phyloP scores from a whole-genome alignment of 2,113 vertebrate species.

The Blennius ocellaris region DNA sequence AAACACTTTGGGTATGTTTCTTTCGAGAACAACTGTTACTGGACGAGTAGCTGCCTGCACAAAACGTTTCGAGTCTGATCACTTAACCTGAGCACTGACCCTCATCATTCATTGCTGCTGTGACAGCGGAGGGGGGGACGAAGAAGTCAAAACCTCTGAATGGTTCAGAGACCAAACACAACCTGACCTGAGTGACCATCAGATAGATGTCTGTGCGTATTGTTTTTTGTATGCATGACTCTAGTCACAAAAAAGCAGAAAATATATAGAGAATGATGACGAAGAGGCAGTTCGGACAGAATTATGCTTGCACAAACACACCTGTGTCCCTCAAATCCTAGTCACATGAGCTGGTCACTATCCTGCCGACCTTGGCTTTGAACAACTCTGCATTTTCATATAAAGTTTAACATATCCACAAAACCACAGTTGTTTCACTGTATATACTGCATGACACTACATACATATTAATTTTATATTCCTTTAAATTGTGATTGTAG shows the following conservation, averaged over 20 bases:
- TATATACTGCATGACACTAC: not conserved
- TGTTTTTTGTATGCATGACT: not conserved
- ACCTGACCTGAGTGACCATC: slow-evolving; percentile 1
- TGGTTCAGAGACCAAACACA: slow-evolving; percentile 22
- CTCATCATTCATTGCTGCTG: slow-evolving; percentile 59
- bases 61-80: slow-evolving; percentile 55
- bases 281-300: slow-evolving; percentile 22
- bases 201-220: not conserved
- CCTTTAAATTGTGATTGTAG: no score
- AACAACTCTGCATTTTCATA: slow-evolving; percentile 3
- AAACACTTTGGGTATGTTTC: slow-evolving; percentile 9
- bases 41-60: slow-evolving; percentile 48
- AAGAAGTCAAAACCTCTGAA: slow-evolving; percentile 60
- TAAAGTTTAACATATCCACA: slow-evolving; percentile 9
- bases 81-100: slow-evolving; percentile 76
- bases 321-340: slow-evolving; percentile 35
- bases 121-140: slow-evolving; percentile 32
- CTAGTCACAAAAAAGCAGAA: not conserved
- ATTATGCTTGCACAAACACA: slow-evolving; percentile 26
- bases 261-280: slow-evolving; percentile 20
- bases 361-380: slow-evolving; percentile 16
- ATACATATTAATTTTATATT: no score
- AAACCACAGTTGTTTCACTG: not conserved
- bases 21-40: slow-evolving; percentile 19
- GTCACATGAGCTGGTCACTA: slow-evolving; percentile 25